Percentiles rank a stretch among this genome's conserved stretches.
Conservation (phyloP, 2,888 invertebrate genomes). For the Polyploca ridens region DNA sequence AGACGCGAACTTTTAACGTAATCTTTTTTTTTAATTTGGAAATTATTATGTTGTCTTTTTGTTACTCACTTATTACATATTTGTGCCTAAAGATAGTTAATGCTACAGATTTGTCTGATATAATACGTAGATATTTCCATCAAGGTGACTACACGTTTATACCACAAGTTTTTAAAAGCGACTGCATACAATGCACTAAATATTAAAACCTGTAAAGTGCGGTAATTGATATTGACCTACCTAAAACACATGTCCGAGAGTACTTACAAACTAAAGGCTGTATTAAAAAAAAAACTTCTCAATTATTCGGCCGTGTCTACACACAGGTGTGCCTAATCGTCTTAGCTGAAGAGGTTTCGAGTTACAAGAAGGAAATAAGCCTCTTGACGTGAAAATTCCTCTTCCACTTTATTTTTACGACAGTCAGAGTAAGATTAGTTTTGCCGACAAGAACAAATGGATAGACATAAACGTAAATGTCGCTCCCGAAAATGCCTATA, state of each 20-base stretch:
- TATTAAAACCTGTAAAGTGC: too few relatives aligned
- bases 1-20: too few relatives aligned
- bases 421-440: constrained; percentile 8
- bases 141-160: too few relatives aligned
- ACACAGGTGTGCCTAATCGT: not conserved
- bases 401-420: constrained; percentile 17
- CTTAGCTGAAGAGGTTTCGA: not conserved
- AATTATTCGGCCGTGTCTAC: not conserved
- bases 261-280: not conserved
- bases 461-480: constrained; percentile 16
- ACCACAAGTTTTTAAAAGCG: too few relatives aligned
- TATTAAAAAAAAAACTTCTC: not conserved
- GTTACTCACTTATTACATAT: too few relatives aligned
- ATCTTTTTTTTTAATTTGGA: too few relatives aligned
- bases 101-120: too few relatives aligned
- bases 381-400: constrained; percentile 18
- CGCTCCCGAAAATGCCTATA: constrained; percentile 10
- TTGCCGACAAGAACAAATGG: constrained; percentile 12
- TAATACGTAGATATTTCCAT: too few relatives aligned
- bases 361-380: constrained; percentile 8
- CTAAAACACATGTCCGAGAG: not conserved
- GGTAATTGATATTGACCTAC: too few relatives aligned
- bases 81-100: too few relatives aligned
- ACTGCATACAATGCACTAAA: too few relatives aligned
- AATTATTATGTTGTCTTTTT: too few relatives aligned